Evolutionary conservation across 53 echinoderm and acorn worm species (phyloP).

Genomic region (Paracentrotus lividus): DNA sequence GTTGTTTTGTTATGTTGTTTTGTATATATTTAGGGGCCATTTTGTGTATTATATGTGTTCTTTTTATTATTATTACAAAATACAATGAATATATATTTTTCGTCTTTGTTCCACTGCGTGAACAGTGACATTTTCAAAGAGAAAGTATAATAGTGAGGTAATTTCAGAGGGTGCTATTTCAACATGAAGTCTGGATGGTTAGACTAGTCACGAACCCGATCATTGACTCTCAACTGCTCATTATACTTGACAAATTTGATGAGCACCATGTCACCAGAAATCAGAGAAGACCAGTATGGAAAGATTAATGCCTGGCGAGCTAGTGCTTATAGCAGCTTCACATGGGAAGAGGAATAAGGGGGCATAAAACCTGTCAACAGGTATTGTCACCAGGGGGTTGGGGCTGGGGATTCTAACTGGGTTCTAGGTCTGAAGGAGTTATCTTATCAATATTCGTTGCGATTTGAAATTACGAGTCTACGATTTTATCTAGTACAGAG

Average conservation of each 20-base stretch:
- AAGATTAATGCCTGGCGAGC: constrained; percentile 43
- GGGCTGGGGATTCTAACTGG: not conserved
- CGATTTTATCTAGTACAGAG: too few species aligned
- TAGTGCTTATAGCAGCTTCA: not conserved
- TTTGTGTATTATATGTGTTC: too few species aligned
- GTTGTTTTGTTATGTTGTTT: too few species aligned
- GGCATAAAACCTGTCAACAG: not conserved
- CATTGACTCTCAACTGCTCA: constrained; percentile 30
- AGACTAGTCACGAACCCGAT: constrained; percentile 16
- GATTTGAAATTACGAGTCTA: too few species aligned
- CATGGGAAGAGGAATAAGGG: not conserved
- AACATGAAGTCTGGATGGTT: not conserved
- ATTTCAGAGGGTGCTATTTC: not conserved
- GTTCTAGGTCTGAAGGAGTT: not conserved
- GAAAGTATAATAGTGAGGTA: not conserved
- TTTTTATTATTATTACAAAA: too few species aligned
- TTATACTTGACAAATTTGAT: constrained; percentile 56
- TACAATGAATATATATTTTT: too few species aligned
- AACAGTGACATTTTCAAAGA: too few species aligned
- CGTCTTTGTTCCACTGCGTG: too few species aligned
- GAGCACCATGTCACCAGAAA: constrained; percentile 55
- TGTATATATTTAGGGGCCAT: too few species aligned
- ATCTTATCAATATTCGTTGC: not conserved
- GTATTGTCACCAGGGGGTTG: not conserved
- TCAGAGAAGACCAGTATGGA: constrained; percentile 12